A percentile compares a stretch with the other conserved stretches of the same genome.
Evolutionary conservation across 2,113 vertebrate species (phyloP).

Genomic region (Embiotoca jacksoni): DNA sequence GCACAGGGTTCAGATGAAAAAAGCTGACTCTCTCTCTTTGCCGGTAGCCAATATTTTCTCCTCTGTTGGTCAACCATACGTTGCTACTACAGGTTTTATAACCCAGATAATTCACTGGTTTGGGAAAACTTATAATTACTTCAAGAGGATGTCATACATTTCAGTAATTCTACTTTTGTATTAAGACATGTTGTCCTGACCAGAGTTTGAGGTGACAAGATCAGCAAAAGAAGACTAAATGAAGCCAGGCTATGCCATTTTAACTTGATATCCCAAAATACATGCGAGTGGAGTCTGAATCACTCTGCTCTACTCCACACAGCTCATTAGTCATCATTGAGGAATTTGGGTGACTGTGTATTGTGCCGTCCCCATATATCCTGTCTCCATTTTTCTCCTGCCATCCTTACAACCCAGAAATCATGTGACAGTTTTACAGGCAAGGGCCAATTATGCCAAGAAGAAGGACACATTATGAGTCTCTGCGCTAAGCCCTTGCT

Average conservation of each 20-base stretch:
- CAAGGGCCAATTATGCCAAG: conserved; percentile 36
- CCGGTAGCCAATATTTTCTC: conserved; percentile 59
- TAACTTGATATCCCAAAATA: background rate
- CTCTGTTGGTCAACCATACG: conserved; percentile 42
- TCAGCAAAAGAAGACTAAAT: conserved; percentile 6
- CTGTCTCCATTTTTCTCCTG: conserved; percentile 47
- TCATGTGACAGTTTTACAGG: conserved; percentile 56
- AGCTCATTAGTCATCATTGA: conserved; percentile 50
- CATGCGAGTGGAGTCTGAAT: conserved; percentile 26
- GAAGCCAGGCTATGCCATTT: background rate
- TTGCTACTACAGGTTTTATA: conserved; percentile 56
- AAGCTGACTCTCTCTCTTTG: conserved; percentile 48
- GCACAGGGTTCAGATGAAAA: conserved; percentile 48
- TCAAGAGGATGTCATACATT: conserved; percentile 9
- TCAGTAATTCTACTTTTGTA: no score
- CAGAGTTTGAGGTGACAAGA: conserved; percentile 6
- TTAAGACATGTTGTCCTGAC: background rate
- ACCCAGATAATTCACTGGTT: conserved; percentile 51
- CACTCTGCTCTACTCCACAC: conserved; percentile 34
- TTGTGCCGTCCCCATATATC: conserved; percentile 56
- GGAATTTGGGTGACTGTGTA: conserved; percentile 23
- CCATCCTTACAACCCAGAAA: conserved; percentile 32
- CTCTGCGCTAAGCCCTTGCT: conserved; percentile 11
- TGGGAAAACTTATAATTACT: conserved; percentile 43
- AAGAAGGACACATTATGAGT: conserved; percentile 43